phyloP scores from a whole-genome alignment of 1,140 invertebrate genomes.

The Caenorhabditis brenneri region DNA sequence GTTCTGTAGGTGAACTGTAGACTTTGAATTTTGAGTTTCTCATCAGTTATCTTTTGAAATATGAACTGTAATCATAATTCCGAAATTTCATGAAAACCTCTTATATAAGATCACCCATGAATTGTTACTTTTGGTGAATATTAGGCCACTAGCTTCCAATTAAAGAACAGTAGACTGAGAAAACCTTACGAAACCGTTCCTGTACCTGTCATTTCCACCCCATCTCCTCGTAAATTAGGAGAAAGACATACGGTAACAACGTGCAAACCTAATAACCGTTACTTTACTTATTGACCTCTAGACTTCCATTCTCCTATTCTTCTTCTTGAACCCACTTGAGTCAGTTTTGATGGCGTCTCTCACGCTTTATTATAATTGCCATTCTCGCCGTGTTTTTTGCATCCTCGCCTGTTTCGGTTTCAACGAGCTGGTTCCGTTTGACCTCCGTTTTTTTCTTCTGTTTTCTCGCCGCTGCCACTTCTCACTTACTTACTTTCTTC shows the following conservation, averaged over 20 bases:
- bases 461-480: slow-evolving; percentile 1
- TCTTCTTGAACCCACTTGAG: slow-evolving; percentile 28
- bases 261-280: neutral
- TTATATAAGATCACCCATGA: no score
- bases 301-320: neutral
- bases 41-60: no score
- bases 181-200: no score
- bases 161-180: neutral
- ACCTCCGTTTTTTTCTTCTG: neutral
- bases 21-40: no score
- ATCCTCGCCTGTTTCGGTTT: neutral
- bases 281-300: slow-evolving; percentile 30
- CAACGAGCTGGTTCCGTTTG: neutral
- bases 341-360: neutral
- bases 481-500: slow-evolving; percentile 32
- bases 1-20: no score
- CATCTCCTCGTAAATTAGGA: neutral
- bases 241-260: neutral
- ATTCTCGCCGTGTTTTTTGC: neutral
- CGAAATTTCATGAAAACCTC: no score
- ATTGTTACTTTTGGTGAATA: no score
- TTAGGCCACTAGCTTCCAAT: no score
- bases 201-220: no score
- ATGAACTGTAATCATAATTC: no score
- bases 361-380: slow-evolving; percentile 10